These are phyloP conservation scores for Lepidocyrtoides sp. DNA, from an alignment of 2,888 invertebrate genomes.

Conservation along the genomic window DNA sequence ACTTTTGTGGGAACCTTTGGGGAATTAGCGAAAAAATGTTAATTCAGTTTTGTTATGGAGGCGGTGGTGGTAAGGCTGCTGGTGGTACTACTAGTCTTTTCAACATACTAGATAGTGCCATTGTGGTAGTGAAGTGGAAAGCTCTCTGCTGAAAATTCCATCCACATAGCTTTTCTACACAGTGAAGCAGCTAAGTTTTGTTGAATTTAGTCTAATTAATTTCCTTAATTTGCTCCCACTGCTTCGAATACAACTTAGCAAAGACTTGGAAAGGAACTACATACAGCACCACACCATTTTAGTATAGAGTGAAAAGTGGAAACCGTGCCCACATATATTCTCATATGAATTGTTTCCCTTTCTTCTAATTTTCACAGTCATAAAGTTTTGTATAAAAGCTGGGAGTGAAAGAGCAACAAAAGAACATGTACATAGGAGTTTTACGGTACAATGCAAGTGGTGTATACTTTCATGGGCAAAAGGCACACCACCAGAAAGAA, in stretches of 20 bases:
- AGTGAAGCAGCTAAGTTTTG: constrained; percentile 56
- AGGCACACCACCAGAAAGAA: background rate
- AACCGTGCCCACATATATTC: background rate
- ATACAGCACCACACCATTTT: background rate
- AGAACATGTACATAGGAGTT: background rate
- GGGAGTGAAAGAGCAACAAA: constrained; percentile 24
- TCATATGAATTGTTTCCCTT: constrained; percentile 8
- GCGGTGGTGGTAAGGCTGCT: background rate
- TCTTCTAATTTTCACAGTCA: constrained; percentile 37
- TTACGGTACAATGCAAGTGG: background rate
- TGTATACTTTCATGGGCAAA: background rate
- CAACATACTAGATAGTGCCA: background rate
- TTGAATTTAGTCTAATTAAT: constrained; percentile 73
- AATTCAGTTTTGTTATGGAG: constrained; percentile 42
- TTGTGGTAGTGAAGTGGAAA: constrained; percentile 44
- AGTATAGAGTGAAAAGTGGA: background rate
- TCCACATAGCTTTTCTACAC: background rate
- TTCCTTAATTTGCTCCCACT: constrained; percentile 74
- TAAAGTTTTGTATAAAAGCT: background rate
- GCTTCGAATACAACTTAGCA: constrained; percentile 18
- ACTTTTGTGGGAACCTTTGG: constrained; percentile 48
- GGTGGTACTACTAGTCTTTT: too few relatives aligned
- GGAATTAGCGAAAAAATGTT: constrained; percentile 48
- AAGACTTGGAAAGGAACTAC: background rate
- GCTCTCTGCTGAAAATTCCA: constrained; percentile 49